Percentiles rank a stretch among this genome's conserved stretches.
These are phyloP conservation scores for Cephus sareptanus DNA, from an alignment of 2,888 invertebrate genomes.

Conservation along the genomic window DNA sequence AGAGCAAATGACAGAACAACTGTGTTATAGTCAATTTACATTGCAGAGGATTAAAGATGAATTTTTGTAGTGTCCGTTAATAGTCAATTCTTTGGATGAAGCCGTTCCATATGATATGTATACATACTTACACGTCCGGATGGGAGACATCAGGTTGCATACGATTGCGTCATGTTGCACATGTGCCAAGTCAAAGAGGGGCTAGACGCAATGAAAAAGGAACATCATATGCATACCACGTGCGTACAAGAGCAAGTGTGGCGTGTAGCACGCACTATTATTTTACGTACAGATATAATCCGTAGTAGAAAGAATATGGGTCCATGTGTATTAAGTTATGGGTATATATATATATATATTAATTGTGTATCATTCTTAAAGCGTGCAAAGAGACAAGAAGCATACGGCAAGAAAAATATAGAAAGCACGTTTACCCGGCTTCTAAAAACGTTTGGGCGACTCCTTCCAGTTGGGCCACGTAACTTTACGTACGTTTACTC, in stretches of 20 bases:
- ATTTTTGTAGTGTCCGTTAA: background rate
- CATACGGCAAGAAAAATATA: background rate
- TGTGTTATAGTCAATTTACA: background rate
- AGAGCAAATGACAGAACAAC: background rate
- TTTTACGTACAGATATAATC: background rate
- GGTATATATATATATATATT: background rate
- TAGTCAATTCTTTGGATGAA: background rate
- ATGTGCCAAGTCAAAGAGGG: slow-evolving; percentile 22
- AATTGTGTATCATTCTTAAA: background rate
- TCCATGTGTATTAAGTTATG: background rate
- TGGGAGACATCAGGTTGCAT: background rate
- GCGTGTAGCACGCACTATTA: background rate
- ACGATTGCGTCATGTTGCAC: slow-evolving; percentile 35
- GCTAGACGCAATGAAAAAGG: background rate
- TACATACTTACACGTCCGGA: background rate
- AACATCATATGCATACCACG: background rate
- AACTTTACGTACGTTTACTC: background rate
- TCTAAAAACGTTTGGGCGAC: background rate
- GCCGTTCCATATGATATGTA: background rate
- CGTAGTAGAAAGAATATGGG: background rate
- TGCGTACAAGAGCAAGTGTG: background rate
- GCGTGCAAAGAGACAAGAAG: background rate
- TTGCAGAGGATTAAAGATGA: background rate
- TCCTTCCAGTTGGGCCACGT: background rate
- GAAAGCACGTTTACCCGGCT: background rate